These are phyloP conservation scores for Vidua chalybeata DNA, from an alignment of 2,113 vertebrate species.

Conservation along the genomic window DNA sequence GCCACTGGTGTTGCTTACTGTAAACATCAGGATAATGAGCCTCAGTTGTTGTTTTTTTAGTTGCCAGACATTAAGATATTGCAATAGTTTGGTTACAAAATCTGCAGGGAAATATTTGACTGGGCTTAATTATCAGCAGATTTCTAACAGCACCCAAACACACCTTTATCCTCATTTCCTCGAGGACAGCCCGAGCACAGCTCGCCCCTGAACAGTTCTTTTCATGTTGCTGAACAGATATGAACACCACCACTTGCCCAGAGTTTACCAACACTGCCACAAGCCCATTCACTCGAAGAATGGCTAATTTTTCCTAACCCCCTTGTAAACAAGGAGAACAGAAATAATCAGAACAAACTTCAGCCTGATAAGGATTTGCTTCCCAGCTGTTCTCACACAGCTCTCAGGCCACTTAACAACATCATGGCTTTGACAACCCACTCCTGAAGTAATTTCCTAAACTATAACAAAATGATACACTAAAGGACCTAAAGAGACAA, in stretches of 20 bases:
- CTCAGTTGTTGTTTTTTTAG: not conserved
- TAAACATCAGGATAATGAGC: slow-evolving; percentile 25
- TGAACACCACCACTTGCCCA: not conserved
- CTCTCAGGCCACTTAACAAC: not conserved
- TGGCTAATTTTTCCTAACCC: not conserved
- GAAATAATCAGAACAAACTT: not conserved
- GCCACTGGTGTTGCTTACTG: slow-evolving; percentile 14
- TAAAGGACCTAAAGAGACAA: not conserved
- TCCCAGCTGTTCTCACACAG: not conserved
- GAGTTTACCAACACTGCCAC: not conserved
- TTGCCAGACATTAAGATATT: not conserved
- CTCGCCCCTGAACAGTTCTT: not conserved
- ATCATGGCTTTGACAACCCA: not conserved
- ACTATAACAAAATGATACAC: not conserved
- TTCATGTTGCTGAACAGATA: not conserved
- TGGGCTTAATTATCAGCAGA: not conserved
- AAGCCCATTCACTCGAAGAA: not conserved
- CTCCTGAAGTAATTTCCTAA: not conserved
- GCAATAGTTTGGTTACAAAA: not conserved
- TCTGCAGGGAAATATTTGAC: not conserved
- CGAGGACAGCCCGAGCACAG: not conserved
- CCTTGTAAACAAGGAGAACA: not conserved
- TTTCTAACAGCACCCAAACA: not conserved
- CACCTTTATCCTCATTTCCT: not conserved
- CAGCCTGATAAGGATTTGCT: not conserved